Base-by-base conservation (phyloP, 2,888 invertebrate species). In the Microctonus brassicae region DNA sequence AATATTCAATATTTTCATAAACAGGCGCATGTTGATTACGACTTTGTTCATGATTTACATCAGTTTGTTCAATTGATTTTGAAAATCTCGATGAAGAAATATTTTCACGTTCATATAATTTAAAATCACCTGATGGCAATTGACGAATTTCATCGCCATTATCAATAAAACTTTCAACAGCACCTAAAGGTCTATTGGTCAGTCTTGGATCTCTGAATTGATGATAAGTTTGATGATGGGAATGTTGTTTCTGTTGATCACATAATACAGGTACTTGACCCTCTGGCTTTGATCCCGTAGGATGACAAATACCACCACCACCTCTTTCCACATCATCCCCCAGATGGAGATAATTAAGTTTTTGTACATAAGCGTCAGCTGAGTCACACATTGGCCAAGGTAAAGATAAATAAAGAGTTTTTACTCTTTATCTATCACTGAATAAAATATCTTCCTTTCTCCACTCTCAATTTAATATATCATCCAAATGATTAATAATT, bases 1-100 rank as follows among this genome's bases (percentile, higher is more conserved):
- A 95, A 84, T 94, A 95, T 78, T 95, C 95, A 67, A 95, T 90
- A 87, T 95, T 95, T 86, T 95, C 95, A 84, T 95, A 95, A 29
- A 95, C 92, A 0, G 93, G 92, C 7, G 88, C 88, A 69, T 83
- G 82, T 47, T 81, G 83, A 63, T 80, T 70, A 33, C 79, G 79
- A 75, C 75, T 67, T 55, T 73, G 65, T 17, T 68, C 52, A 52
- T 68, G 62, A 47, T 17, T 47, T 22, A 53, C 84, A 70, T 90
- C 90, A 75, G 92, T 90, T 64, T 91, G 91, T 82, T 93, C 93
- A 9, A 94, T 91, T 76, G 92, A 90, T 84, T 94, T 94, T 64
- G 94, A 93, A 84, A 93, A 95, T 84, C 94, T 94, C 10, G 94
- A 93, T 62, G 94, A 92, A 22, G 93, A 92, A 80, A 94, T 92